Evolutionary conservation across 2,888 invertebrate genomes (phyloP).

Genomic region (Eupithecia dodoneata): DNA sequence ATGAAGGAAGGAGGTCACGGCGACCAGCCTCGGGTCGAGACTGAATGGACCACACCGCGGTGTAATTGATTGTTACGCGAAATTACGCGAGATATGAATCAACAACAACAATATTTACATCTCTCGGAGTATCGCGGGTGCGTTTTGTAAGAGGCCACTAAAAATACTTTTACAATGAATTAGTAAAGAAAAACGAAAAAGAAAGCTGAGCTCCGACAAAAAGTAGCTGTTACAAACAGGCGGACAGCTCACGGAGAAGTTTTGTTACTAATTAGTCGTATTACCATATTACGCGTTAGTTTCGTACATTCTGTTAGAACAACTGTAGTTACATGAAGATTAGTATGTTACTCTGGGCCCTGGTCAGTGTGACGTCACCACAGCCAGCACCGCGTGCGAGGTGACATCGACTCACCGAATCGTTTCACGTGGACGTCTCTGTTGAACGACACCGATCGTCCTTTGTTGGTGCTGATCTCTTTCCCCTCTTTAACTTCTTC

Average conservation of each 20-base stretch:
- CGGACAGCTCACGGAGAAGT: not conserved
- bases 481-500: conserved; percentile 67
- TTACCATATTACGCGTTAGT: conserved; percentile 26
- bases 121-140: not conserved
- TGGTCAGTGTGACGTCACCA: conserved; percentile 9
- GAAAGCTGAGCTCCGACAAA: not conserved
- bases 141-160: not conserved
- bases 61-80: conserved; percentile 8
- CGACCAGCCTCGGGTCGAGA: not conserved
- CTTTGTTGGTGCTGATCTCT: conserved; percentile 69
- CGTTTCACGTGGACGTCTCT: conserved; percentile 95
- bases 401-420: conserved; percentile 87
- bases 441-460: conserved; percentile 93
- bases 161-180: not conserved
- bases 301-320: conserved; percentile 23
- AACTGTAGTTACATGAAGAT: conserved; percentile 27
- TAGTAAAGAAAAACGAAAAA: not conserved
- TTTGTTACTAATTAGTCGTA: conserved; percentile 29
- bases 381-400: not conserved
- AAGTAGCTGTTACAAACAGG: not conserved
- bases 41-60: not conserved
- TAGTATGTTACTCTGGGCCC: conserved; percentile 48
- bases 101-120: not conserved
- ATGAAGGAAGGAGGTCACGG: not conserved
- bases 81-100: not conserved